Evolutionary conservation across 2,888 invertebrate species (phyloP).

Genomic region (Cephalotes varians): DNA sequence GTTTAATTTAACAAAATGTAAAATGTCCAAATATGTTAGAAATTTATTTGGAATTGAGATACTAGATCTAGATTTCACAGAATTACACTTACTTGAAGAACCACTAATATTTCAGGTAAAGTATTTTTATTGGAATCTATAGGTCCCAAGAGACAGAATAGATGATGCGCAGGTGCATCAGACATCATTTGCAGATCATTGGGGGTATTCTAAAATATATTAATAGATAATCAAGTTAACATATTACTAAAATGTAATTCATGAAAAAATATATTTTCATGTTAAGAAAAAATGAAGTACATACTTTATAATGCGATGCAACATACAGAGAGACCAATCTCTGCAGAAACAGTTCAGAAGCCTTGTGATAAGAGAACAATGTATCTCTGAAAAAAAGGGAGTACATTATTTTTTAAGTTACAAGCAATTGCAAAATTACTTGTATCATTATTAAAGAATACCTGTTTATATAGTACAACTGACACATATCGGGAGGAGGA

Average conservation of each 20-base stretch:
- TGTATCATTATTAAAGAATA: slow-evolving; percentile 56
- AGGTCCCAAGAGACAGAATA: slow-evolving; percentile 97
- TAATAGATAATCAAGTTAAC: neutral
- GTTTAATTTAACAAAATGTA: neutral
- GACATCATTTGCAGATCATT: slow-evolving; percentile 99
- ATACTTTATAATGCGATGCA: slow-evolving; percentile 98
- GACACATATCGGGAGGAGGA: slow-evolving; percentile 95
- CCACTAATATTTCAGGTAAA: slow-evolving; percentile 97
- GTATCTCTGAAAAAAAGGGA: slow-evolving; percentile 91
- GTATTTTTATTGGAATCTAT: slow-evolving; percentile 90
- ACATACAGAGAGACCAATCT: slow-evolving; percentile 97
- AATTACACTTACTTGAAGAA: slow-evolving; percentile 90
- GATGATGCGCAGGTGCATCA: slow-evolving; percentile 99
- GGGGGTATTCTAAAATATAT: slow-evolving; percentile 93
- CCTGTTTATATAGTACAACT: slow-evolving; percentile 93
- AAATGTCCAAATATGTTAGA: neutral
- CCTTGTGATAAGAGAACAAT: slow-evolving; percentile 98
- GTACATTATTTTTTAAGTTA: neutral
- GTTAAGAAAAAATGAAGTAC: slow-evolving; percentile 11
- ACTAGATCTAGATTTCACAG: neutral
- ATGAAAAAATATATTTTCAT: slow-evolving; percentile 17
- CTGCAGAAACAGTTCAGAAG: slow-evolving; percentile 96
- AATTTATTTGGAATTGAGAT: slow-evolving; percentile 10
- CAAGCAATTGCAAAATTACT: slow-evolving; percentile 3
- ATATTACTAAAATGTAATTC: slow-evolving; percentile 35